Base-by-base conservation (phyloP, 2,888 invertebrate species). In the Pyrrhia umbra region DNA sequence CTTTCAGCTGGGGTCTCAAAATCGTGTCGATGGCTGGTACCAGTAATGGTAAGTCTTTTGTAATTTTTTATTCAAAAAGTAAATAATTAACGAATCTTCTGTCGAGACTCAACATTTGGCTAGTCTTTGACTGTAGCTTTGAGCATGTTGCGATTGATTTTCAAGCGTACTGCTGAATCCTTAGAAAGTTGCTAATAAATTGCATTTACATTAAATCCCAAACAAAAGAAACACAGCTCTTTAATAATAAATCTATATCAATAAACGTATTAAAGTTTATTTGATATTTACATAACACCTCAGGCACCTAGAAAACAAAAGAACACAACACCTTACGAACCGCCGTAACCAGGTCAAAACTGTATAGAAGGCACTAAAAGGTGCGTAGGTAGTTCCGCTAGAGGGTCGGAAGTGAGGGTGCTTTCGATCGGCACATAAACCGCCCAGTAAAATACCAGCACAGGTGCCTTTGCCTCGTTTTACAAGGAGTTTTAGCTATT, bases 321-420 rank as follows among this genome's bases (percentile, higher is more conserved):
- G 66, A 15, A 49, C 64, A 54, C 42, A 52, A 43, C 51, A 65
- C 58, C 71, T 64, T 54, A 64, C 66, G 42, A 55, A 76, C 65
- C 59, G 47, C 27, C 50, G 67, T 74, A 77, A 77, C 69, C 69
- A 74, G 76, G 75, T 77, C 72, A 79, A 46, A 65, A 66, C 62
- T 63, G 73, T 75, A 51, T 64, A 55, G 75, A 56, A 65, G 75
- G 66, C 82, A 84, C 81, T 82, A 82, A 87, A 88, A 89, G 89
- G 88, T 89, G 89, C 86, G 85, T 86, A 80, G 80, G 82, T 76
- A 87, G 85, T 84, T 86, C 85, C 88, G 87, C 81, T 85, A 75
- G 80, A 66, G 73, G 78, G 77, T 77, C 84, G 82, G 80, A 83
- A 79, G 77, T 79, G 61, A 74, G 78, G 79, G 73, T 63, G 65